phyloP scores from a whole-genome alignment of 2,888 invertebrate species.

The Portevinia maculata region DNA sequence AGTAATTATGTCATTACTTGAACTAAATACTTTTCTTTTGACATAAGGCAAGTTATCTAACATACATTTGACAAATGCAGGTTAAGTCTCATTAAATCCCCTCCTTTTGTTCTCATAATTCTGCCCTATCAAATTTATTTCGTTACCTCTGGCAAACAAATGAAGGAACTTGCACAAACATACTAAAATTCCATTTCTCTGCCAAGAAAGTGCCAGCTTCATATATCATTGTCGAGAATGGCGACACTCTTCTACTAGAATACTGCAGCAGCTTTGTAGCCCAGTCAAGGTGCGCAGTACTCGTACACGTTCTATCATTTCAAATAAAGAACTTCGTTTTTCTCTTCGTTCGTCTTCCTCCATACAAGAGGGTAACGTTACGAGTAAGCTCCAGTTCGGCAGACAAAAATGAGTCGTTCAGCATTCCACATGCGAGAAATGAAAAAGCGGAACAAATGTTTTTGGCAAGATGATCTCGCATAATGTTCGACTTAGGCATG shows the following conservation, averaged over 20 bases:
- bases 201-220: conserved; percentile 62
- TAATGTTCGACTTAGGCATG: conserved; percentile 73
- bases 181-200: conserved; percentile 63
- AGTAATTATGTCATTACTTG: neutral
- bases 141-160: conserved; percentile 20
- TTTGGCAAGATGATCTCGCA: conserved; percentile 72
- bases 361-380: neutral
- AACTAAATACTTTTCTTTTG: neutral
- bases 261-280: conserved; percentile 30
- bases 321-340: conserved; percentile 36
- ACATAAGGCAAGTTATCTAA: neutral
- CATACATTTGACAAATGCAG: conserved; percentile 32
- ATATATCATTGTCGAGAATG: conserved; percentile 68
- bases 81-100: conserved; percentile 40
- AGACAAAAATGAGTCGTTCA: conserved; percentile 37
- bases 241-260: conserved; percentile 55
- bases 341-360: conserved; percentile 10
- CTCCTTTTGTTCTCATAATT: conserved; percentile 49
- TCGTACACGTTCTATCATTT: conserved; percentile 69
- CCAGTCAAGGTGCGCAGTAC: conserved; percentile 48
- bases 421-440: conserved; percentile 50
- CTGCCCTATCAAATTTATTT: conserved; percentile 12
- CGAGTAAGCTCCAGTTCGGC: conserved; percentile 6
- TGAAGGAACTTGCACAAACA: conserved; percentile 53
- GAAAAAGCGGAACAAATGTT: conserved; percentile 72